phyloP scores from a whole-genome alignment of 2,113 vertebrate species.

The Oreotrochilus melanogaster region DNA sequence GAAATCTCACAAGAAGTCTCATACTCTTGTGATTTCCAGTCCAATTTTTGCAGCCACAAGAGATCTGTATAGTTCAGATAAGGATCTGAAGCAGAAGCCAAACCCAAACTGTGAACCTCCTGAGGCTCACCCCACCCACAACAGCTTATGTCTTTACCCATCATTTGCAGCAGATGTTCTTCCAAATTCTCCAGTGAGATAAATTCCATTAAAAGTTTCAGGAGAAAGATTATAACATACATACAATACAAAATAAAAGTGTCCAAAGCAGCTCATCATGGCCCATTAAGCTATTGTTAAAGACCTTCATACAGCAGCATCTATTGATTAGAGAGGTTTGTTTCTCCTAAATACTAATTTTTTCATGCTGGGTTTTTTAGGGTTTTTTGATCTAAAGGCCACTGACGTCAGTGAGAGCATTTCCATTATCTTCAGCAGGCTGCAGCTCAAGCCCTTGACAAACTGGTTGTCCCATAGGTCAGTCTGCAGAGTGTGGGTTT shows the following conservation, averaged over 20 bases:
- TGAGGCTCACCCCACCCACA: slow-evolving; percentile 73
- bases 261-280: slow-evolving; percentile 39
- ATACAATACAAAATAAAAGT: slow-evolving; percentile 28
- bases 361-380: slow-evolving; percentile 43
- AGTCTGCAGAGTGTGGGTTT: slow-evolving; percentile 7
- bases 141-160: slow-evolving; percentile 74
- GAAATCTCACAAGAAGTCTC: slow-evolving; percentile 72
- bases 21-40: slow-evolving; percentile 65
- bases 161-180: slow-evolving; percentile 75
- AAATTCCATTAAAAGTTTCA: slow-evolving; percentile 61
- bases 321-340: slow-evolving; percentile 53
- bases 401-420: slow-evolving; percentile 52
- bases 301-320: slow-evolving; percentile 13
- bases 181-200: slow-evolving; percentile 58
- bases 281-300: slow-evolving; percentile 48
- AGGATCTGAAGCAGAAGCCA: slow-evolving; percentile 73
- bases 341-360: slow-evolving; percentile 43
- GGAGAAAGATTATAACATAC: slow-evolving; percentile 47
- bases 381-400: slow-evolving; percentile 65
- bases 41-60: slow-evolving; percentile 72
- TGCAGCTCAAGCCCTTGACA: slow-evolving; percentile 46
- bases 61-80: slow-evolving; percentile 71
- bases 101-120: slow-evolving; percentile 73
- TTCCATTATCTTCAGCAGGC: slow-evolving; percentile 56
- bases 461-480: slow-evolving; percentile 56